A percentile compares a stretch with the other conserved stretches of the same genome.
Evolutionary conservation across 1,140 invertebrate species (phyloP).

Genomic region (Dufourea novaeangliae): DNA sequence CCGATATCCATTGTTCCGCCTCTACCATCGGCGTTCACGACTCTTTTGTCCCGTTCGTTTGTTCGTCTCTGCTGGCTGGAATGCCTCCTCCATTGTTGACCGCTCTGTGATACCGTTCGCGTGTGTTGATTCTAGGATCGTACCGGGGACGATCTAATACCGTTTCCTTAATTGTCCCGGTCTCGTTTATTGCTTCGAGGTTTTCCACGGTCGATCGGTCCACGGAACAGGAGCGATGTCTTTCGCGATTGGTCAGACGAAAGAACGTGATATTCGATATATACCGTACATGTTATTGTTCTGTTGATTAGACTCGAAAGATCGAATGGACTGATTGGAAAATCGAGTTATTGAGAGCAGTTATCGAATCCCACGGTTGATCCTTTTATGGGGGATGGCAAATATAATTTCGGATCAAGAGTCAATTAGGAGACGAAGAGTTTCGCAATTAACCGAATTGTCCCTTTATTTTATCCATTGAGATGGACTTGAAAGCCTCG

Average conservation of each 20-base stretch:
- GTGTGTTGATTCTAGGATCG: not conserved
- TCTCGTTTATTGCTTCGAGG: not conserved
- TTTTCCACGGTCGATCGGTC: not conserved
- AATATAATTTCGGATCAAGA: not conserved
- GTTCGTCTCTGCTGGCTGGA: not conserved
- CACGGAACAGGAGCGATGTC: not conserved
- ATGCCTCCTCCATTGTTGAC: conserved; percentile 2
- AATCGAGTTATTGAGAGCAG: not conserved
- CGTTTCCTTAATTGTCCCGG: conserved; percentile 18
- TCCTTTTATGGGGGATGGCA: not conserved
- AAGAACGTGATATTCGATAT: not conserved
- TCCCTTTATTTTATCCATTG: no score
- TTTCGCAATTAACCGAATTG: no score
- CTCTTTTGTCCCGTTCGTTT: conserved; percentile 37
- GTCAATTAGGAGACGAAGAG: not conserved
- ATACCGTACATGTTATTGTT: not conserved
- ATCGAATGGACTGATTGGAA: not conserved
- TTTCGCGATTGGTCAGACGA: not conserved
- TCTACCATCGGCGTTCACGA: conserved; percentile 21
- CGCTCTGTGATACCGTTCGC: no score
- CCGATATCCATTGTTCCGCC: conserved; percentile 54
- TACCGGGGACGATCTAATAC: conserved; percentile 7
- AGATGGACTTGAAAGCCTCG: no score
- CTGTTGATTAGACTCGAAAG: not conserved
- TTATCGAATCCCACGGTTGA: not conserved